Base-by-base conservation (phyloP, 2,113 vertebrate genomes). In the Catharus bicknelli region DNA sequence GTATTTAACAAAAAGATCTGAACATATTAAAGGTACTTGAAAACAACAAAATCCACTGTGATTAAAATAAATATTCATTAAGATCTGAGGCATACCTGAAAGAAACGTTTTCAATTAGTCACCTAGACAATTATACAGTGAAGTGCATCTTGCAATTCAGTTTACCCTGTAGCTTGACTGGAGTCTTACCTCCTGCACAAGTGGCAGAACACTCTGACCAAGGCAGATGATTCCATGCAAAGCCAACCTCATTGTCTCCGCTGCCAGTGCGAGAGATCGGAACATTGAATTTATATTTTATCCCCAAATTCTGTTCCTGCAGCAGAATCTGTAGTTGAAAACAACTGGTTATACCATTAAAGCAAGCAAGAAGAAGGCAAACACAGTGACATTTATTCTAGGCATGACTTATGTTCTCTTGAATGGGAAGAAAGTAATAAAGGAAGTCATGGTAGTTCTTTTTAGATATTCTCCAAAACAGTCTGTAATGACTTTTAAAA, bases 181-280 rank as follows among this genome's bases (percentile, higher is more conserved):
- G 34, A 85, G 68, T 95, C 97, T 98, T 97, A 99, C 99, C 99
- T 98, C 99, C 99, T 63, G 99, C 98, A 68, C 99, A 99, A 92
- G 99, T 99, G 40, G 99, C 97, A 19, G 99, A 99, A 95, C 99
- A 99, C 72, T 99, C 99, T 61, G 99, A 99, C 99, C 99, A 99
- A 89, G 99, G 98, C 88, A 98, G 97, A 94, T 99, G 98, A 97
- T 98, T 98, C 99, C 99, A 99, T 36, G 97, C 96, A 98, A 99
- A 99, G 90, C 99, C 98, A 95, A 99, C 99, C 96, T 99, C 99
- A 91, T 99, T 99, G 97, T 99, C 99, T 50, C 99, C 99, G 75
- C 99, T 99, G 90, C 99, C 99, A 20, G 98, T 99, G 29, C 98
- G 98, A 97, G 98, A 98, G 97, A 99, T 99, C 61, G 99, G 99